Conservation (phyloP, 92 coral and sea anemone species). For the Umimayanthus chanpuru region DNA sequence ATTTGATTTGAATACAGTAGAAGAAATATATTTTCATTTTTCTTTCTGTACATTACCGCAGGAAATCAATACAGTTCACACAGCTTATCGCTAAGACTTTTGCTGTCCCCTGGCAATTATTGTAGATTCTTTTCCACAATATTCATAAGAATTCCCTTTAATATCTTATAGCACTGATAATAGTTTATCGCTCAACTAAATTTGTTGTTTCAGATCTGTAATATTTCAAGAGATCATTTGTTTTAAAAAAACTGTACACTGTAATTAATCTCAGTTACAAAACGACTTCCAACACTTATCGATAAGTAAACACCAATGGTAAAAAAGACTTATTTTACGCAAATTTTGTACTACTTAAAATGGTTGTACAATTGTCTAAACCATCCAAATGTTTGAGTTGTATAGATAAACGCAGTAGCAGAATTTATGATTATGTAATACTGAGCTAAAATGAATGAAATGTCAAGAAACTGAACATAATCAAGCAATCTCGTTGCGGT, state of each 20-base stretch:
- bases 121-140: not conserved
- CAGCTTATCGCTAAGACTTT: not conserved
- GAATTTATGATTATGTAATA: not conserved
- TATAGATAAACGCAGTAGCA: not conserved
- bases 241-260: not conserved
- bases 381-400: not conserved
- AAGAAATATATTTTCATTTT: not conserved
- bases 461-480: not conserved
- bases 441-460: not conserved
- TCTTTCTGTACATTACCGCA: not conserved
- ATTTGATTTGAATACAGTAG: not conserved
- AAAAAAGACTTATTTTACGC: not conserved
- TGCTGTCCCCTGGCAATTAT: not conserved
- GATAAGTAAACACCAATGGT: not conserved
- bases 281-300: not conserved
- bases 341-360: not conserved
- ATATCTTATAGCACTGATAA: no score
- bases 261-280: not conserved
- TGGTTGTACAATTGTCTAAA: not conserved
- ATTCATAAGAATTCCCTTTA: not conserved
- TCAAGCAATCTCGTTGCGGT: not conserved
- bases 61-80: no score
- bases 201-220: not conserved
- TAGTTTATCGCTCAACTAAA: no score
- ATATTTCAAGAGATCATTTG: no score